Evolutionary conservation across 2,888 invertebrate genomes (phyloP).

Genomic region (Ditylenchus weischeri): DNA sequence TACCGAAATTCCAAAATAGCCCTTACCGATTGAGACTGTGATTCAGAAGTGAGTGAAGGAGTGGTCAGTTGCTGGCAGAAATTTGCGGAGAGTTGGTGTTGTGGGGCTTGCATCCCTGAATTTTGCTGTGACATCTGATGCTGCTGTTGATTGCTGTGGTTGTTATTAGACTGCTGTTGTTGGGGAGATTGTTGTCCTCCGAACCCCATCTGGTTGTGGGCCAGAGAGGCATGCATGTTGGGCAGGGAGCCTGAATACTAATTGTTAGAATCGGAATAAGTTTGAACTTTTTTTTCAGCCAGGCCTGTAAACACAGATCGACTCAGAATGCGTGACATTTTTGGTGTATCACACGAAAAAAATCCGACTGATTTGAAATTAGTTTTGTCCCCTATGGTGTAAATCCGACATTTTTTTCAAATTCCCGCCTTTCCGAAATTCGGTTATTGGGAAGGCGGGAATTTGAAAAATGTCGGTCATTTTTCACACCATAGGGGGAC

Average conservation of each 20-base stretch:
- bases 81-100: background rate
- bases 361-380: too few relatives aligned
- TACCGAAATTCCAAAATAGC: background rate
- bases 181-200: conserved; percentile 18
- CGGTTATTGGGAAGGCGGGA: too few relatives aligned
- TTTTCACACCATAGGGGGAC: too few relatives aligned
- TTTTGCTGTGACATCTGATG: background rate
- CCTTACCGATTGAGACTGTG: too few relatives aligned
- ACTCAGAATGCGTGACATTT: too few relatives aligned
- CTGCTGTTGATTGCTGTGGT: background rate
- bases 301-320: background rate
- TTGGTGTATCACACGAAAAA: too few relatives aligned
- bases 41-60: conserved; percentile 6
- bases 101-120: background rate
- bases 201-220: conserved; percentile 8
- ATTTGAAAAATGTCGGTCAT: too few relatives aligned
- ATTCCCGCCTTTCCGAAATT: too few relatives aligned
- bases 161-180: conserved; percentile 18
- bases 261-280: background rate
- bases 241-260: conserved; percentile 30
- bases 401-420: too few relatives aligned
- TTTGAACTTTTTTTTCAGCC: too few relatives aligned
- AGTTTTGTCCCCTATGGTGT: too few relatives aligned
- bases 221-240: conserved; percentile 32
- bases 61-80: conserved; percentile 23